These are phyloP conservation scores for Ambastaia sidthimunki DNA, from an alignment of 2,797 vertebrate species.

Conservation along the genomic window DNA sequence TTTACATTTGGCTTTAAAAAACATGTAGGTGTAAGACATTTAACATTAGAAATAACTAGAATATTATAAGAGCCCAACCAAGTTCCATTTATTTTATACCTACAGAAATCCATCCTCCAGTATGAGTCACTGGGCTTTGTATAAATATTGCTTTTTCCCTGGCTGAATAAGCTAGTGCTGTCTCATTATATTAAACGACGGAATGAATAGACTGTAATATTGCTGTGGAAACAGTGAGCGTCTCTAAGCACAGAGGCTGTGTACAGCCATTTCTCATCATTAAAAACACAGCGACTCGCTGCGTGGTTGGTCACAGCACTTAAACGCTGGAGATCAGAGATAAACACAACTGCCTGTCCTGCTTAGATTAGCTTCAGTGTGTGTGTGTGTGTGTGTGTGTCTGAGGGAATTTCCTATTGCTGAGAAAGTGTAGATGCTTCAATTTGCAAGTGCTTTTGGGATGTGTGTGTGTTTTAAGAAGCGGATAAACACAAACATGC, in stretches of 20 bases:
- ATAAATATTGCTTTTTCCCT: conserved; percentile 41
- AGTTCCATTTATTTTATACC: not conserved
- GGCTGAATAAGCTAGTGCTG: conserved; percentile 24
- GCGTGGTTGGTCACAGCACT: not conserved
- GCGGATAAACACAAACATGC: not conserved
- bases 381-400: conserved; percentile 33
- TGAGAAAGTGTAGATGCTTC: not conserved
- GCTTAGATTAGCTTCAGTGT: conserved; percentile 3
- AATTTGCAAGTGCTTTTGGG: not conserved
- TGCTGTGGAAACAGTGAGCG: conserved; percentile 35
- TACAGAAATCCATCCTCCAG: not conserved
- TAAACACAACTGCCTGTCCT: not conserved
- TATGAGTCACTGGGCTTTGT: conserved; percentile 1
- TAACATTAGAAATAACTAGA: not conserved
- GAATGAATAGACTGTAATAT: conserved; percentile 43
- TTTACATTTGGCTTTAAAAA: not conserved
- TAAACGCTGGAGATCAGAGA: conserved; percentile 8
- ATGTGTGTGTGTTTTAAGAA: conserved; percentile 31
- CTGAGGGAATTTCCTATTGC: conserved; percentile 45
- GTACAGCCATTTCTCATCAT: conserved; percentile 44
- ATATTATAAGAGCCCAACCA: not conserved
- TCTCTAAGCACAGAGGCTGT: conserved; percentile 21
- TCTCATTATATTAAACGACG: conserved; percentile 31
- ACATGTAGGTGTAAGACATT: not conserved
- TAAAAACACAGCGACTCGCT: conserved; percentile 23